These are phyloP conservation scores for Connochaetes taurinus DNA, from an alignment of 2,113 vertebrate species.

Conservation along the genomic window DNA sequence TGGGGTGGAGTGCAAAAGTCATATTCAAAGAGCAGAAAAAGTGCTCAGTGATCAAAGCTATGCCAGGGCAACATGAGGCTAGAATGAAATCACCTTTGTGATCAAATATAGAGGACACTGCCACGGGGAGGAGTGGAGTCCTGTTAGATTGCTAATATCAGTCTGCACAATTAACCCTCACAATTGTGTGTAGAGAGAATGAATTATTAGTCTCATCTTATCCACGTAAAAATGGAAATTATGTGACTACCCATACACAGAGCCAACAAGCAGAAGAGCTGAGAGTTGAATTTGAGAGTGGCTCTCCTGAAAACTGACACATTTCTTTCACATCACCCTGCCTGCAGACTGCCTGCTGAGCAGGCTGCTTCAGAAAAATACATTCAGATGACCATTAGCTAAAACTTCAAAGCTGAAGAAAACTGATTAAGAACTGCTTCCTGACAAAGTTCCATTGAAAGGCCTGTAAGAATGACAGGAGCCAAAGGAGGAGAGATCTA, in stretches of 20 bases:
- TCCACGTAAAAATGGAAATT: not conserved
- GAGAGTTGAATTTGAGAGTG: not conserved
- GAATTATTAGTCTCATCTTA: not conserved
- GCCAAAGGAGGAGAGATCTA: not conserved
- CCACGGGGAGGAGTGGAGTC: fast-evolving
- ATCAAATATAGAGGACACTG: not conserved
- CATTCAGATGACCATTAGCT: not conserved
- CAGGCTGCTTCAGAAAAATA: not conserved
- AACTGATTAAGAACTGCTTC: not conserved
- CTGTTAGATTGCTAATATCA: not conserved
- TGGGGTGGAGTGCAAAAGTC: not conserved
- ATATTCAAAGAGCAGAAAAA: not conserved
- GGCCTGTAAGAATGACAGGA: not conserved
- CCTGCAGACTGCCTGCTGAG: not conserved
- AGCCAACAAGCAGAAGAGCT: not conserved
- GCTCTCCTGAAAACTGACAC: not conserved
- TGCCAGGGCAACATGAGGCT: not conserved
- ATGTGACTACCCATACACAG: not conserved
- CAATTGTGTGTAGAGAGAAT: not conserved
- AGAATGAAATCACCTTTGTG: not conserved
- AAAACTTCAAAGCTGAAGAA: not conserved
- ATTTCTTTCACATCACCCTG: not conserved
- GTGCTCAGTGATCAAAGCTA: not conserved
- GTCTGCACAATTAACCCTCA: not conserved
- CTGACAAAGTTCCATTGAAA: not conserved